Base-by-base conservation (phyloP, 2,797 vertebrate genomes). In the Octomys mimax region DNA sequence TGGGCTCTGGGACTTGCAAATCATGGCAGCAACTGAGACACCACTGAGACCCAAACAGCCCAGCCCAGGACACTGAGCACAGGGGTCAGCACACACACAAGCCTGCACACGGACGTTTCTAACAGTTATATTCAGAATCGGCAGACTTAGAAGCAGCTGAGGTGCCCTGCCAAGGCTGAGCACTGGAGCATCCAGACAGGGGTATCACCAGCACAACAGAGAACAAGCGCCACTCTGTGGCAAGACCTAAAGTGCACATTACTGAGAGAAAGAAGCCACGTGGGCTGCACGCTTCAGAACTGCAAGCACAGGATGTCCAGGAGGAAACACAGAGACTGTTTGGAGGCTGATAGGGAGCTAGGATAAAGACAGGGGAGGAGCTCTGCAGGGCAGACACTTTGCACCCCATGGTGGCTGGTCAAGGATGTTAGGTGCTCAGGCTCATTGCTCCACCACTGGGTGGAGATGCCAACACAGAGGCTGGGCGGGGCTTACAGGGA, bases 141-240 rank as follows among this genome's bases (percentile, higher is more conserved):
- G 14, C 42, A 18, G 26, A 18, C 12, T 22, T 24, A 24, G 26
- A 54, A 33, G n/a, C 33, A 1, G 9, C 70, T 8, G 24, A 5
- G 14, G 11, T 7, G 22, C 11, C 28, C 68, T 28, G 16, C n/a
- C 61, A 7, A 1, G 46, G 36, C 8, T 26, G 28, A 3, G 2
- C 28, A 0, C 39, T 6, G 36, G 31, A 16, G 16, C 31, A 5
- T 9, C 46, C 57, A 75, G 61, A 31, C 11, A 2, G 0, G 36
- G 6, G 2, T 0, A 2, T 10, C 7, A 0, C 13, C 24, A 39
- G n/a, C 1, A 18, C 24, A 3, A 10, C 24, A 6, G 26, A n/a
- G 19, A 54, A 6, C 6, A 24, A 42, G 24, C n/a, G 10, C 71
- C 70, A 18, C 5, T 3, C 73, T 46, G 73, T 14, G 24, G 42